A percentile compares a stretch with the other conserved stretches of the same genome.
Evolutionary conservation across 1,140 invertebrate species (phyloP).

Genomic region (Trichomalopsis sarcophagae): DNA sequence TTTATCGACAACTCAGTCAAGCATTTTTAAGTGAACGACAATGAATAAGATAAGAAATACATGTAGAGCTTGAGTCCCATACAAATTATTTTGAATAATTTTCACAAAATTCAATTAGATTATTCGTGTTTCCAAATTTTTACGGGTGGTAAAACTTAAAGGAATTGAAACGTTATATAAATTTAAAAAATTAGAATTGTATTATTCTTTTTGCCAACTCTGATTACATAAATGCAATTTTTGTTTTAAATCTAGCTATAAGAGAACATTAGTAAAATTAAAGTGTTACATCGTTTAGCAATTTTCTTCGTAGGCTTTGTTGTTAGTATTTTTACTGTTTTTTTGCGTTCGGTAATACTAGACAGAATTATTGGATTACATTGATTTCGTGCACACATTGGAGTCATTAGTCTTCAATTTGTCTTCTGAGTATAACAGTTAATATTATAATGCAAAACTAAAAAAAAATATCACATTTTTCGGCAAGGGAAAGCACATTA

Average conservation of each 20-base stretch:
- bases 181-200: background rate
- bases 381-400: slow-evolving; percentile 23
- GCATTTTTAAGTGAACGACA: background rate
- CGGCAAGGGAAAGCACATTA: background rate
- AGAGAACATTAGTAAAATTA: background rate
- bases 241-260: slow-evolving; percentile 20
- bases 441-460: slow-evolving; percentile 2
- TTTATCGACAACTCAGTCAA: background rate
- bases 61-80: background rate
- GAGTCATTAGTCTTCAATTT: slow-evolving; percentile 37
- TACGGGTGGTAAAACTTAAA: no score
- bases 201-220: slow-evolving; percentile 13
- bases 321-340: slow-evolving; percentile 19
- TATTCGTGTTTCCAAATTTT: background rate
- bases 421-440: background rate
- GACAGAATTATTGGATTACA: background rate
- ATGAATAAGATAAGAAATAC: background rate
- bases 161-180: background rate
- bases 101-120: no score
- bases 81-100: background rate
- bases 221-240: background rate
- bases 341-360: slow-evolving; percentile 9
- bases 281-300: slow-evolving; percentile 17
- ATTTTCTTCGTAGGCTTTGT: slow-evolving; percentile 21
- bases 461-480: slow-evolving; percentile 14